Evolutionary conservation across 2,113 vertebrate genomes (phyloP).

Genomic region (Trematomus loennbergii): DNA sequence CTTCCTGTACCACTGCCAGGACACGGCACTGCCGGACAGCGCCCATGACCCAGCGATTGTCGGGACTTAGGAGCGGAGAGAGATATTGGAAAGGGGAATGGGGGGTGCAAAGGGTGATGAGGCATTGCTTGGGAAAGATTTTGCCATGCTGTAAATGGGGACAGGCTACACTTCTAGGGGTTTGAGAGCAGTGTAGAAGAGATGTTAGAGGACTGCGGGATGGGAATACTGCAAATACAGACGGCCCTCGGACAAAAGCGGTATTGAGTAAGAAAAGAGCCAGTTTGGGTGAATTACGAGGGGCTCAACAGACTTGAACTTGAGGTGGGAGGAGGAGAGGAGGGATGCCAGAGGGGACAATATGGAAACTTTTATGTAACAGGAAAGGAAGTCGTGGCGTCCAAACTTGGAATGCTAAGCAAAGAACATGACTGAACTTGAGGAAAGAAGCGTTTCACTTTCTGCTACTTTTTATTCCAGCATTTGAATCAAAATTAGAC

Average conservation of each 20-base stretch:
- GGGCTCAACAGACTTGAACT: background rate
- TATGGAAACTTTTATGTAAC: conserved; percentile 2
- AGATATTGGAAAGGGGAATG: background rate
- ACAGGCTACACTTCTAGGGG: background rate
- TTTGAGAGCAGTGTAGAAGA: background rate
- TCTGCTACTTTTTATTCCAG: conserved; percentile 23
- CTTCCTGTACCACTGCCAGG: conserved; percentile 98
- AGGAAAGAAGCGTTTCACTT: conserved; percentile 16
- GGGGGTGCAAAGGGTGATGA: background rate
- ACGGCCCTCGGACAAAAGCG: conserved; percentile 4
- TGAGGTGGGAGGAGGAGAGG: background rate
- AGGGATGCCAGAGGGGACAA: background rate
- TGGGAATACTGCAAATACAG: background rate
- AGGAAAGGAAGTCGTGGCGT: background rate
- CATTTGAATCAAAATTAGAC: conserved; percentile 23
- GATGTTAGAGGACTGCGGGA: background rate
- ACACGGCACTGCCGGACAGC: conserved; percentile 89
- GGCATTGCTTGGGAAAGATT: conserved; percentile 8
- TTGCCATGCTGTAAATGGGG: conserved; percentile 51
- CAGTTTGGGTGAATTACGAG: background rate
- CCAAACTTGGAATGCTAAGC: background rate
- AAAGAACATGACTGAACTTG: background rate
- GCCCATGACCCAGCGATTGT: conserved; percentile 95
- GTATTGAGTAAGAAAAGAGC: background rate
- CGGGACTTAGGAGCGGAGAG: conserved; percentile 87